Conservation (phyloP, 2,797 vertebrate genomes). For the Poeciliopsis gracilis region DNA sequence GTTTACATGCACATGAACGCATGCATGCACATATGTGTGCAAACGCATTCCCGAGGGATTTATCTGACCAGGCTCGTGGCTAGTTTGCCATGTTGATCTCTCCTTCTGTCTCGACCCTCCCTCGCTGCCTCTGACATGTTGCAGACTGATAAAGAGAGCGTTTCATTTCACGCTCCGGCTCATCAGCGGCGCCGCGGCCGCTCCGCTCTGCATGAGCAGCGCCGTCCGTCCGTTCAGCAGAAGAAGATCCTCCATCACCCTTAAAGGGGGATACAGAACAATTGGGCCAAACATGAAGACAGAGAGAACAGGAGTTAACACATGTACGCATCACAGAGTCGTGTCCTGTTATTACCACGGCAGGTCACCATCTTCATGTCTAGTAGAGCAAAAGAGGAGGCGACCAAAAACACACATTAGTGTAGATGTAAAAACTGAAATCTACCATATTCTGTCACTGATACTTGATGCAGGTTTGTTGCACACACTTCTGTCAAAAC, state of each 20-base stretch:
- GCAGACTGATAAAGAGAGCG: slow-evolving; percentile 49
- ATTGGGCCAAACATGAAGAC: slow-evolving; percentile 28
- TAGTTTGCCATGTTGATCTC: slow-evolving; percentile 33
- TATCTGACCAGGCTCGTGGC: slow-evolving; percentile 32
- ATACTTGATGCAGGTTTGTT: background rate
- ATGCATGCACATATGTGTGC: slow-evolving; percentile 33
- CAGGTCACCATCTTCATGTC: slow-evolving; percentile 66
- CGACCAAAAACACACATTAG: slow-evolving; percentile 22
- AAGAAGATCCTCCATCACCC: slow-evolving; percentile 30
- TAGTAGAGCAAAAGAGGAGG: slow-evolving; percentile 25
- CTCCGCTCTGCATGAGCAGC: slow-evolving; percentile 58
- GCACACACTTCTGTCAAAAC: background rate
- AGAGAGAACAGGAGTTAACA: slow-evolving; percentile 37
- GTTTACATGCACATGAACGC: slow-evolving; percentile 30
- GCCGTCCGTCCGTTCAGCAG: slow-evolving; percentile 49
- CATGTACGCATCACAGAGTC: slow-evolving; percentile 63
- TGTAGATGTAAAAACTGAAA: slow-evolving; percentile 15
- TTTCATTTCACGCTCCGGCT: slow-evolving; percentile 54
- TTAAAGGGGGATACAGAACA: slow-evolving; percentile 38
- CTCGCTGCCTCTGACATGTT: slow-evolving; percentile 27
- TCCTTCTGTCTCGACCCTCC: slow-evolving; percentile 4
- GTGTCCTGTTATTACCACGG: slow-evolving; percentile 71
- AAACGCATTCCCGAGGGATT: slow-evolving; percentile 32
- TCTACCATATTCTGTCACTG: slow-evolving; percentile 8
- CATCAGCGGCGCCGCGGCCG: slow-evolving; percentile 30